These are phyloP conservation scores for Formica aserva DNA, from an alignment of 2,888 invertebrate species.

Conservation along the genomic window DNA sequence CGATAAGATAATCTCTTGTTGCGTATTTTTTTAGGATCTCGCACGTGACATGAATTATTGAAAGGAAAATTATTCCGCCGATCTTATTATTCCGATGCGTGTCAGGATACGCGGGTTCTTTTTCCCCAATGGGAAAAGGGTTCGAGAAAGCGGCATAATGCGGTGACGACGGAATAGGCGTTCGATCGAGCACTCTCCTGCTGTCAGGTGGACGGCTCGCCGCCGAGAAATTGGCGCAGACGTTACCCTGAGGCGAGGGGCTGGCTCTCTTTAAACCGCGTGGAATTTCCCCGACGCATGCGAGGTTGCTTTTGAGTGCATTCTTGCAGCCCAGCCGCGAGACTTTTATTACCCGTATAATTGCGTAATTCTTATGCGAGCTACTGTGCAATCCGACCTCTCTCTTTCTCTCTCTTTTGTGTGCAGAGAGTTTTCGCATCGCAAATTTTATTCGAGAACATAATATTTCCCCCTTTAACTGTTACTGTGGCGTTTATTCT, in stretches of 20 bases:
- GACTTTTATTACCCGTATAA: slow-evolving; percentile 37
- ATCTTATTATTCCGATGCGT: slow-evolving; percentile 34
- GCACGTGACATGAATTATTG: slow-evolving; percentile 72
- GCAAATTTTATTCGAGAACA: slow-evolving; percentile 7
- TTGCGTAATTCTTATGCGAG: slow-evolving; percentile 36
- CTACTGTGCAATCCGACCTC: not conserved
- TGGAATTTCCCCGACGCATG: slow-evolving; percentile 42
- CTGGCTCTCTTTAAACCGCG: slow-evolving; percentile 28
- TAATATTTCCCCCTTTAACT: slow-evolving; percentile 24
- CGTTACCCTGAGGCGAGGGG: slow-evolving; percentile 20
- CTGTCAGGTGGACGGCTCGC: slow-evolving; percentile 24
- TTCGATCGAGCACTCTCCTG: slow-evolving; percentile 60
- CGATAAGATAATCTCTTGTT: slow-evolving; percentile 31
- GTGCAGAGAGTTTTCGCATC: not conserved
- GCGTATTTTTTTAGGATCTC: slow-evolving; percentile 36
- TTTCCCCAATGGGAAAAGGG: slow-evolving; percentile 50
- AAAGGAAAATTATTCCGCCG: slow-evolving; percentile 70
- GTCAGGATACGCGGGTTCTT: slow-evolving; percentile 31
- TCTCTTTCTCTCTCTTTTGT: not conserved
- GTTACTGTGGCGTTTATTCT: slow-evolving; percentile 18
- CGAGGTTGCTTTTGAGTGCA: slow-evolving; percentile 24
- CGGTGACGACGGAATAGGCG: slow-evolving; percentile 49
- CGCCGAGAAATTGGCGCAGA: slow-evolving; percentile 36
- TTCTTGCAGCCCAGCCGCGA: slow-evolving; percentile 40
- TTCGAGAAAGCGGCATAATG: slow-evolving; percentile 65